Evolutionary conservation across 2,888 invertebrate species (phyloP).

Genomic region (Heliconius aoede): DNA sequence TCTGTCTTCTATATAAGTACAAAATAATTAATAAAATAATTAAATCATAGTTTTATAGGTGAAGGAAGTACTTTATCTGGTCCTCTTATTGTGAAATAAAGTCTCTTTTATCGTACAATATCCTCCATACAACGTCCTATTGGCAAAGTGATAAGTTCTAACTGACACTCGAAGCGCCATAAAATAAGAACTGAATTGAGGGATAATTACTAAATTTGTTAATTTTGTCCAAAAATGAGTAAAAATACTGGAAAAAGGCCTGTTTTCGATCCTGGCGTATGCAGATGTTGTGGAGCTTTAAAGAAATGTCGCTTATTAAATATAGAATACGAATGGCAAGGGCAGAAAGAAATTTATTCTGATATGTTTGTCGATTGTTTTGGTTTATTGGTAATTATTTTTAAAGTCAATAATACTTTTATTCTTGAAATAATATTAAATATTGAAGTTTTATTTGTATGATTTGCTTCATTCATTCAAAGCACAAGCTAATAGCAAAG

Average conservation of each 20-base stretch:
- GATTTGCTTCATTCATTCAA: neutral
- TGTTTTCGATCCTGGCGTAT: conserved; percentile 65
- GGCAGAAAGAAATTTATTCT: conserved; percentile 67
- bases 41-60: no score
- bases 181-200: neutral
- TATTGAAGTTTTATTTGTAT: neutral
- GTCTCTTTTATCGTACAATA: no score
- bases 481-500: no score
- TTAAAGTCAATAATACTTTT: neutral
- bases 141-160: no score
- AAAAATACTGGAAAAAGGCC: conserved; percentile 60
- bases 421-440: neutral
- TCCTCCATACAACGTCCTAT: no score
- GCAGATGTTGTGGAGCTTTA: conserved; percentile 69
- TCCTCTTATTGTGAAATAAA: no score
- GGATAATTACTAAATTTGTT: neutral
- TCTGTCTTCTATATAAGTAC: neutral
- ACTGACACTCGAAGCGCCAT: no score
- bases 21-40: no score
- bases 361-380: conserved; percentile 76
- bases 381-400: conserved; percentile 66
- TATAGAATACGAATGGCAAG: conserved; percentile 68
- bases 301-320: conserved; percentile 73
- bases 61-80: no score
- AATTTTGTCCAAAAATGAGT: conserved; percentile 36